A percentile compares a stretch with the other conserved stretches of the same genome.
Conservation (phyloP, 2,113 vertebrate species). For the Phyllostomus discolor region DNA sequence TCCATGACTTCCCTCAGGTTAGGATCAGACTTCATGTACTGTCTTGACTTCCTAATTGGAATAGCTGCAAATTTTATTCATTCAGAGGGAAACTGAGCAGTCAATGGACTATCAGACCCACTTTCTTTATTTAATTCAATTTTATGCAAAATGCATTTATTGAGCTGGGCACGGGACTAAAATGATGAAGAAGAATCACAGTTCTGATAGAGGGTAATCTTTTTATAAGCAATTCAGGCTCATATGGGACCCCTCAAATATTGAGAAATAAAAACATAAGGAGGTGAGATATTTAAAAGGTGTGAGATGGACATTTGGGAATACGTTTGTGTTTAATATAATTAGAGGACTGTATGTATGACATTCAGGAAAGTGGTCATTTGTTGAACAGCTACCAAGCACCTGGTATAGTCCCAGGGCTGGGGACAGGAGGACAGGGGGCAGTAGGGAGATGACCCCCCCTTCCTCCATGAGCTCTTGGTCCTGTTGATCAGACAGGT, state of each 20-base stretch:
- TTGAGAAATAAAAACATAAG: not conserved
- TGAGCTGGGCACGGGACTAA: not conserved
- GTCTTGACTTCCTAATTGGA: not conserved
- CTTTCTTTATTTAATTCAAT: not conserved
- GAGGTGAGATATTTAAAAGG: not conserved
- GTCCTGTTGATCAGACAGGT: not conserved
- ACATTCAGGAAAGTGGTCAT: not conserved
- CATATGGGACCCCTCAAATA: not conserved
- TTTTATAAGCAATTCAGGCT: not conserved
- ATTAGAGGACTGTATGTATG: not conserved
- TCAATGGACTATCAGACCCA: not conserved
- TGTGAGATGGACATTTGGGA: not conserved
- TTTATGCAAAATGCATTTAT: not conserved
- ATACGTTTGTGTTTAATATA: not conserved
- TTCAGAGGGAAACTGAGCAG: not conserved
- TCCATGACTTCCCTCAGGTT: not conserved
- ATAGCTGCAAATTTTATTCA: not conserved
- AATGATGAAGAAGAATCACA: not conserved
- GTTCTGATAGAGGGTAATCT: not conserved
- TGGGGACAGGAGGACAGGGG: not conserved
- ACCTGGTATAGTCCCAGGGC: not conserved
- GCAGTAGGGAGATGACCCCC: rapidly evolving
- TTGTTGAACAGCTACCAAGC: not conserved
- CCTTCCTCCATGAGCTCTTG: not conserved
- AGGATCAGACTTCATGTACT: not conserved